Evolutionary conservation across 2,888 invertebrate genomes (phyloP).

Genomic region (Orthosia incerta): DNA sequence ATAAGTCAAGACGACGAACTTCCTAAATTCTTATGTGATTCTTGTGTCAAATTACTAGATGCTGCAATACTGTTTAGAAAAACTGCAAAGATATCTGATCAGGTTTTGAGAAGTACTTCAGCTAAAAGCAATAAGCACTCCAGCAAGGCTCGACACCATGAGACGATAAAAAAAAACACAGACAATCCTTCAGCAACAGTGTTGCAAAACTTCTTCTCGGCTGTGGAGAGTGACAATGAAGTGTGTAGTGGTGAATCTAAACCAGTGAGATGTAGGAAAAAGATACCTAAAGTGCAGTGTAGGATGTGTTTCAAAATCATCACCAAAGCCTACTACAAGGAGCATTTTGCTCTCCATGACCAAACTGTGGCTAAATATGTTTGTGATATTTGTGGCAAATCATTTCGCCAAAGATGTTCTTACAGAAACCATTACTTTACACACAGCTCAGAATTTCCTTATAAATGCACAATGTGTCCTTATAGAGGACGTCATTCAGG

Average conservation of each 20-base stretch:
- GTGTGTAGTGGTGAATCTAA: slow-evolving; percentile 12
- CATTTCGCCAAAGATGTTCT: slow-evolving; percentile 77
- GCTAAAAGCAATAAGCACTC: not conserved
- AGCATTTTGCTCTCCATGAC: slow-evolving; percentile 69
- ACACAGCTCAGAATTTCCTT: slow-evolving; percentile 77
- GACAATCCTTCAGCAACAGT: slow-evolving; percentile 20
- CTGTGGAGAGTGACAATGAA: slow-evolving; percentile 38
- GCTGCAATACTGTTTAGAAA: slow-evolving; percentile 78
- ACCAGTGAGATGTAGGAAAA: slow-evolving; percentile 14
- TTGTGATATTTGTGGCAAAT: slow-evolving; percentile 81
- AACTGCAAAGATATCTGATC: slow-evolving; percentile 75
- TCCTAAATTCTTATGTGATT: slow-evolving; percentile 78
- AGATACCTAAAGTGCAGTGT: slow-evolving; percentile 44
- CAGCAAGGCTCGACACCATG: slow-evolving; percentile 3
- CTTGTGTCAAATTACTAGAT: slow-evolving; percentile 78
- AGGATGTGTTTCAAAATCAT: slow-evolving; percentile 51
- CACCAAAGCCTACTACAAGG: slow-evolving; percentile 45
- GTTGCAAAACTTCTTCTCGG: slow-evolving; percentile 35
- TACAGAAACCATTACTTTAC: slow-evolving; percentile 77
- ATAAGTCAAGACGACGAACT: slow-evolving; percentile 74
- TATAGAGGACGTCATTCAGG: slow-evolving; percentile 76
- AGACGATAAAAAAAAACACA: slow-evolving; percentile 14
- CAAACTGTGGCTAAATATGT: slow-evolving; percentile 70
- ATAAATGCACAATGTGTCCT: slow-evolving; percentile 78
- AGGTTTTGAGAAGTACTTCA: slow-evolving; percentile 66